phyloP scores from a whole-genome alignment of 64 coral and sea anemone species.

The Montipora efflorescens region DNA sequence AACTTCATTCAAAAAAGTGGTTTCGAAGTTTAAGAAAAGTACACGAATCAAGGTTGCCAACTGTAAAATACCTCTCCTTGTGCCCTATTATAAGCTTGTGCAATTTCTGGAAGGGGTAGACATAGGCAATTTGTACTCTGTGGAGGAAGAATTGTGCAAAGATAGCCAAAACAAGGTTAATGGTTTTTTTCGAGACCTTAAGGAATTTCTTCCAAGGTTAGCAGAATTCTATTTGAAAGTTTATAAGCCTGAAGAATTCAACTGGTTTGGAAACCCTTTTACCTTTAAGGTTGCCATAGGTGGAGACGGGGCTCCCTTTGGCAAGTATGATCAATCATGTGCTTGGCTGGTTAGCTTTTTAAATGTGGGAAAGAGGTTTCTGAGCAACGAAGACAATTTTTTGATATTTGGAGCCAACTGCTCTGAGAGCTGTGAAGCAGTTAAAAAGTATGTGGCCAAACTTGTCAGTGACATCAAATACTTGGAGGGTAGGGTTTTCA shows the following conservation, averaged over 20 bases:
- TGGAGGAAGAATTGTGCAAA: constrained; percentile 58
- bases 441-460: constrained; percentile 39
- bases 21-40: constrained; percentile 51
- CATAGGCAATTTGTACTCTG: constrained; percentile 78
- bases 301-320: constrained; percentile 50
- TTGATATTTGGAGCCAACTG: constrained; percentile 57
- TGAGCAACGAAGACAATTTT: constrained; percentile 60
- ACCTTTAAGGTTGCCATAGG: constrained; percentile 49
- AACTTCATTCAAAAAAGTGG: constrained; percentile 54
- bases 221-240: constrained; percentile 60
- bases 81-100: constrained; percentile 72
- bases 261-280: constrained; percentile 7
- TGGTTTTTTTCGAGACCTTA: constrained; percentile 63
- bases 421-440: constrained; percentile 48
- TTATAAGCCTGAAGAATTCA: constrained; percentile 24
- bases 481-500: constrained; percentile 51
- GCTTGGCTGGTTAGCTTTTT: constrained; percentile 45
- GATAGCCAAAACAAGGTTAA: constrained; percentile 70
- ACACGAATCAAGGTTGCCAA: constrained; percentile 20
- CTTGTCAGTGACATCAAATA: constrained; percentile 45
- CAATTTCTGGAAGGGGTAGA: constrained; percentile 70
- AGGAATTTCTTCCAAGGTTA: constrained; percentile 46
- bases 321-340: constrained; percentile 51
- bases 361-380: constrained; percentile 47
- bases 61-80: constrained; percentile 47